Evolutionary conservation across 2,888 invertebrate genomes (phyloP), one percentile per base, ranked within the genome.

Genomic region (Crepidodera aurea): DNA sequence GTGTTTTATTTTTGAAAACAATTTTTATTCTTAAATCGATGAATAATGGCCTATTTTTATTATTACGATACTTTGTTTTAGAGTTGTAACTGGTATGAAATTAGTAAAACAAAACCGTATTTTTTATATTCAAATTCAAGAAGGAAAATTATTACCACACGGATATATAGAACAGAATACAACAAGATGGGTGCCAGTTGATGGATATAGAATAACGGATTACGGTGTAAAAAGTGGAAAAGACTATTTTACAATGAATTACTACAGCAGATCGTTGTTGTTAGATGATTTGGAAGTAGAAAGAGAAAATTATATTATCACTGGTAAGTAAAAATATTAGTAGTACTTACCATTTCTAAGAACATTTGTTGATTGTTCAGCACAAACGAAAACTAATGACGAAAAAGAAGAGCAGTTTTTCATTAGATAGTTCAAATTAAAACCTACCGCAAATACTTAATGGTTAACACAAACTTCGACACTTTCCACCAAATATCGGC

Each of bases 101-200:
- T 85, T 94, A 60, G 82, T 84, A 2, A 94, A 94, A 79, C 78
- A 82, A 8, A 90, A 91, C 58, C 85, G 89, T 55, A 86, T 94
- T 16, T 87, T 94, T 72, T 91, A 94, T 77, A 80, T 94, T n/a
- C 93, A 94, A 82, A 87, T 93, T 48, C 88, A 91, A 77, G 87
- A 93, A 79, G 92, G 90, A 0, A 81, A 83, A 55, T 79, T 93
- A 8, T 76, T 87, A 5, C 86, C 87, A 40, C 83, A 87, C 51
- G 93, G 91, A 0, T 81, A 81, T 12, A 86, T 94, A 22, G 85
- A 88, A 68, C 74, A 79, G 22, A 82, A 84, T 0, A 85, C 86
- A 0, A 79, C 89, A 0, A 78, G 78, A 12, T 93, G 93, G 92
- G 86, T 88, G 70, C 86, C 89, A 0, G 83, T 91, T 0, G 88